Percentiles rank a stretch among this genome's conserved stretches.
Conservation (phyloP, 2,113 vertebrate species). For the Esox niger region DNA sequence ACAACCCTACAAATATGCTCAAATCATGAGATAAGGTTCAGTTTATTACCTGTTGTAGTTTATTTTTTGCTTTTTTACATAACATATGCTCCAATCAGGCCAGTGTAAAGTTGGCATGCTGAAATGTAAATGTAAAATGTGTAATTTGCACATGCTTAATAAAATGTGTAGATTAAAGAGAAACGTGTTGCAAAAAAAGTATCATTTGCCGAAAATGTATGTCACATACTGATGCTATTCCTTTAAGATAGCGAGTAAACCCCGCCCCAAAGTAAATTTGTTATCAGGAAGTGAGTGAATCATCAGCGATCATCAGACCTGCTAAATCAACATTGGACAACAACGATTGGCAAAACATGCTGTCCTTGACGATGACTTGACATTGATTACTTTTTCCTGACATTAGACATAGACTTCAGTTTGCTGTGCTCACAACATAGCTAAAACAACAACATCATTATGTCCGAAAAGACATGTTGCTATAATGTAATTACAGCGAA, state of each 20-base stretch:
- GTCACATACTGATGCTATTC: not conserved
- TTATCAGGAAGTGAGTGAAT: conserved; percentile 6
- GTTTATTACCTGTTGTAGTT: no score
- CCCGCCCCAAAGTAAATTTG: conserved; percentile 21
- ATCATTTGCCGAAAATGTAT: not conserved
- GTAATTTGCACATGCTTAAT: no score
- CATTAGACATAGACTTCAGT: conserved; percentile 13
- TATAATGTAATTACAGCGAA: conserved; percentile 40
- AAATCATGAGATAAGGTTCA: no score
- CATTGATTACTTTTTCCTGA: conserved; percentile 48
- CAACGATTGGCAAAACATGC: not conserved
- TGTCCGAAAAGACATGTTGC: conserved; percentile 29
- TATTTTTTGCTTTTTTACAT: no score
- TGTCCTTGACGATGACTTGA: fast-evolving
- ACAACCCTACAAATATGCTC: no score
- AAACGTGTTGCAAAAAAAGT: no score
- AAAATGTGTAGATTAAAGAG: no score
- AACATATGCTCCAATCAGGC: no score
- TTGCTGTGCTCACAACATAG: conserved; percentile 50
- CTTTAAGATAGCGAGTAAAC: conserved; percentile 13
- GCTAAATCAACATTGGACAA: conserved; percentile 15
- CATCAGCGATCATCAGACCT: conserved; percentile 36
- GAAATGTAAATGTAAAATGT: no score
- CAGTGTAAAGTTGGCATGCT: no score
- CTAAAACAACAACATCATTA: conserved; percentile 52